Base-by-base conservation (phyloP, 2,113 vertebrate genomes). In the Hoplias malabaricus region DNA sequence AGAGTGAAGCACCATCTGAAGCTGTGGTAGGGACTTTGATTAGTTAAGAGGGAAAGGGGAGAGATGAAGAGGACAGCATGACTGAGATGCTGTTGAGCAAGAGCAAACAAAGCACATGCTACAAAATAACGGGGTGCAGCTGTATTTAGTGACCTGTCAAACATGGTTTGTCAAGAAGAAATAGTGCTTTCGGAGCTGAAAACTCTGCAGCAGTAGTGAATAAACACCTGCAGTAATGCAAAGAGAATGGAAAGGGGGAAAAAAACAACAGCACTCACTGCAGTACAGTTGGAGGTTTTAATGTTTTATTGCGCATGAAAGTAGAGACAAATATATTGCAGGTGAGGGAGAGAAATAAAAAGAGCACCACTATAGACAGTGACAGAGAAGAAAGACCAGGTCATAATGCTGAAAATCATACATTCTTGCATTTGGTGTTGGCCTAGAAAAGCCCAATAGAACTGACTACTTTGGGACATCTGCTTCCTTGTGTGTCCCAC, bases 121-220 rank as follows among this genome's bases (percentile, higher is more conserved):
- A 48, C 21, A 73, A 65, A 69, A 53, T 69, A 38, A 70, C 50
- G 46, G 56, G 66, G 70, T 42, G 75, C 77, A 83, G 78, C 71
- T 87, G 82, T 82, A 87, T 89, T 86, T 83, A 85, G 78, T 27
- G 33, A 68, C 74, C 19, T 85, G 82, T 86, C 81, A 82, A 84
- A 86, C 83, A 84, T 71, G 71, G 54, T 46, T 73, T 70, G 80
- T 66, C 65, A 53, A 79, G 80, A 87, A 81, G 82, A 87, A 82
- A 81, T 77, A 80, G 82, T 82, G 75, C 61, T 78, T 77, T 78
- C 33, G 36, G 76, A 63, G 38, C 48, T 48, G 80, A 80, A 81
- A 81, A 84, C 36, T 42, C 63, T 80, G 67, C 34, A 61, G 66
- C 67, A 71, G 23, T 38, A 48, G 77, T 10, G 38, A 69, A 80